Percentiles rank a stretch among this genome's conserved stretches.
Evolutionary conservation across 37 sponge, comb jelly and placozoan genomes (phyloP).

Genomic region (Ephydatia muelleri): DNA sequence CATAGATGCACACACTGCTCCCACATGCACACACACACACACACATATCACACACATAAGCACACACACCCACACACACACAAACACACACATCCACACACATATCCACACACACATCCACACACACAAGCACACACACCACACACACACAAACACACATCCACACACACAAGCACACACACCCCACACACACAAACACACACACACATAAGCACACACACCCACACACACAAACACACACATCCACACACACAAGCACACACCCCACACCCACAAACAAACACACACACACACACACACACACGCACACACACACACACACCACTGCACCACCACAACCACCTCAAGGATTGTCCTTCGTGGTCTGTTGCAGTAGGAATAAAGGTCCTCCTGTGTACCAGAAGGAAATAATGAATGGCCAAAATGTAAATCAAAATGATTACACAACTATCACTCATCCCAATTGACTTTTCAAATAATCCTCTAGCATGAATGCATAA

Average conservation of each 20-base stretch:
- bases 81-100: no score
- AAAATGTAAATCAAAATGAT: neutral
- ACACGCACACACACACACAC: neutral
- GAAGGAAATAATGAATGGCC: neutral
- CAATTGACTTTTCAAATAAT: neutral
- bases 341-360: slow-evolving; percentile 90
- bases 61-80: no score
- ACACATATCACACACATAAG: no score
- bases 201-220: neutral
- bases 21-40: no score
- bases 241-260: no score
- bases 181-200: neutral
- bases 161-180: no score
- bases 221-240: neutral
- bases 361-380: slow-evolving; percentile 87
- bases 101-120: no score
- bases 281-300: neutral
- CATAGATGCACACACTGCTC: no score
- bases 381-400: slow-evolving; percentile 84
- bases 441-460: neutral
- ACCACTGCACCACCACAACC: neutral
- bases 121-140: no score
- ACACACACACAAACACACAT: no score
- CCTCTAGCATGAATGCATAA: neutral
- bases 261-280: neutral